Base-by-base conservation (phyloP, 64 coral and sea anemone species). In the Pachyseris speciosa region DNA sequence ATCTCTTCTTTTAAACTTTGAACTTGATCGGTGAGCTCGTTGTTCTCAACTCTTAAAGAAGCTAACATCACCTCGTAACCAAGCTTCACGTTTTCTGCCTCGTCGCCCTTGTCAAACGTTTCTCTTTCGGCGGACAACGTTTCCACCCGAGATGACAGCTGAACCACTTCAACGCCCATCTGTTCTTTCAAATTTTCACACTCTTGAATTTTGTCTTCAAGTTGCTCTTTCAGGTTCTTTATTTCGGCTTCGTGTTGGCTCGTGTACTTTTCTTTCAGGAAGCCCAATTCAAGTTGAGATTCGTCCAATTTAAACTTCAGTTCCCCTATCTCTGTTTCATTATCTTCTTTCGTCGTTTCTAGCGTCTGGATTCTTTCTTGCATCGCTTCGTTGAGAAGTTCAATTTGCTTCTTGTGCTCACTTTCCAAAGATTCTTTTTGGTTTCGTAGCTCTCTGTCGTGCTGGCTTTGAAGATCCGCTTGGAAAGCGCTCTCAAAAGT, bases 401-500 rank as follows among this genome's bases (percentile, higher is more conserved):
- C 89, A 24, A 96, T 41, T 68, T 96, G 74, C 50, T 53, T 64
- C 87, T 96, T 96, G n/a, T 96, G 94, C 25, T 92, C 89, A 42
- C 24, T 42, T 87, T 86, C 49, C 36, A 91, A 69, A 0, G 83
- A 69, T 64, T 96, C 89, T 39, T 71, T 92, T 50, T 83, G 76
- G 20, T 68, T 80, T 9, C 47, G 66, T 33, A 97, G 24, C 61
- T 97, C 95, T 60, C 37, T 85, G 20, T 97, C 83, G 43, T 93
- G 89, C 26, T 91, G 78, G 60, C 63, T 86, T 73, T 93, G 90
- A 33, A 97, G 87, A 50, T 97, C 92, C 6, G 93, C 86, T 71
- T 97, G 90, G 51, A 92, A 97, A 26, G 78, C 88, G 36, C 66
- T 97, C 69, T 97, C 95, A 78, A 97, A 97, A 1, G 66, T 75